A percentile compares a stretch with the other conserved stretches of the same genome.
Conservation (phyloP, 2,888 invertebrate species). For the Cheilosia scutellata region DNA sequence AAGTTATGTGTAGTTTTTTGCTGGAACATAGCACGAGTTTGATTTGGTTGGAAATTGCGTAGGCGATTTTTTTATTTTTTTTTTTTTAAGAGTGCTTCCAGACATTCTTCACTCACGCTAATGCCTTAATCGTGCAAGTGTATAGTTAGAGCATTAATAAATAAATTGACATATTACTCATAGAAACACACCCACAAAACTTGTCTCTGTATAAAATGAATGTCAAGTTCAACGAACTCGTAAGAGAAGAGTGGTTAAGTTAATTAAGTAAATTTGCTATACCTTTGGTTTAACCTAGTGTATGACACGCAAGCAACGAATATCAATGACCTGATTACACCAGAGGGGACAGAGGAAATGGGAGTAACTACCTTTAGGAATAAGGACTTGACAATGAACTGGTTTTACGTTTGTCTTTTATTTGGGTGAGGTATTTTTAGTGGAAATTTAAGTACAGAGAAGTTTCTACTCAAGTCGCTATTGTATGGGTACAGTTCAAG, state of each 20-base stretch:
- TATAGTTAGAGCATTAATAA: conserved; percentile 3
- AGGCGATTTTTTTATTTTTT: neutral
- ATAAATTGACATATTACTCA: neutral
- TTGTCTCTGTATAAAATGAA: neutral
- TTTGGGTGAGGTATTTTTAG: neutral
- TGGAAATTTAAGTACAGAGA: no score
- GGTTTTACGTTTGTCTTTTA: neutral
- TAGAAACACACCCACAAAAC: conserved; percentile 18
- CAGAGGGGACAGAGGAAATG: neutral
- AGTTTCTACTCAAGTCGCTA: no score
- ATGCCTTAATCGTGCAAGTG: conserved; percentile 18
- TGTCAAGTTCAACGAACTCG: conserved; percentile 45
- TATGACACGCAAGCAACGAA: conserved; percentile 27
- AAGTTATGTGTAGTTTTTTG: neutral
- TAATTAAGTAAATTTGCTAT: conserved; percentile 32
- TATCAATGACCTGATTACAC: conserved; percentile 1
- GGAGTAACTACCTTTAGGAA: conserved; percentile 1
- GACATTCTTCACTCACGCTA: neutral
- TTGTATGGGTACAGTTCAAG: no score
- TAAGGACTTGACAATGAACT: conserved; percentile 29
- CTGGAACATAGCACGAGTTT: neutral
- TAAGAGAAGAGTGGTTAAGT: neutral
- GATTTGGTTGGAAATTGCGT: conserved; percentile 43
- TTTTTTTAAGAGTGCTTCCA: neutral
- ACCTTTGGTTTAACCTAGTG: neutral